Evolutionary conservation across 1,140 invertebrate genomes (phyloP).

Genomic region (Hyles vespertilio): DNA sequence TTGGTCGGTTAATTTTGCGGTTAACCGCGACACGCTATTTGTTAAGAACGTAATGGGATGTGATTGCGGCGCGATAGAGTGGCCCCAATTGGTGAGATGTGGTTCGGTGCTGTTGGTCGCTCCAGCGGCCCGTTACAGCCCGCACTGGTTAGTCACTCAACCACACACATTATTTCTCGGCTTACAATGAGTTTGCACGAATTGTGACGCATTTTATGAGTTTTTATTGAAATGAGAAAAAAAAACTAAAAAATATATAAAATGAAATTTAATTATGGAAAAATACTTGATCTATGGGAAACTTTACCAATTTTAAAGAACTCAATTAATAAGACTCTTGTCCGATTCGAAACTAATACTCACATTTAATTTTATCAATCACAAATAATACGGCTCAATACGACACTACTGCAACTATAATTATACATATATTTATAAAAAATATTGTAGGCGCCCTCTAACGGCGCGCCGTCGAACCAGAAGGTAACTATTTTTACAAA

Average conservation of each 20-base stretch:
- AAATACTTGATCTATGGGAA: no score
- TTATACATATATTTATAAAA: slow-evolving; percentile 8
- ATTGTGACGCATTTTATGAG: slow-evolving; percentile 1
- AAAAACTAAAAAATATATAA: no score
- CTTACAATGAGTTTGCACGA: not conserved
- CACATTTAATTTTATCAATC: no score
- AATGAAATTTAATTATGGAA: no score
- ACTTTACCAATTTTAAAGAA: no score
- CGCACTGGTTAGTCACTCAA: slow-evolving; percentile 32
- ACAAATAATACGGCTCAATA: no score
- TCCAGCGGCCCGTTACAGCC: slow-evolving; percentile 29
- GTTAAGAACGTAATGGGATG: slow-evolving; percentile 64
- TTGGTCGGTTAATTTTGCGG: slow-evolving; percentile 66
- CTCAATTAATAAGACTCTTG: no score
- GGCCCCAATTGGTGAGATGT: slow-evolving; percentile 55
- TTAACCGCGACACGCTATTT: slow-evolving; percentile 68
- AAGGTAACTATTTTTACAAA: slow-evolving; percentile 63
- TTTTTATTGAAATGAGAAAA: no score
- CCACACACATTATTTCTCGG: no score
- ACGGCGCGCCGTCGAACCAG: slow-evolving; percentile 34
- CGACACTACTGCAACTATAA: no score
- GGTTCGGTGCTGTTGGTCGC: slow-evolving; percentile 41
- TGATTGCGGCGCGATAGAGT: slow-evolving; percentile 16
- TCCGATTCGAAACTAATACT: no score
- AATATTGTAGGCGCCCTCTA: slow-evolving; percentile 56